A percentile compares a stretch with the other conserved stretches of the same genome.
These are phyloP conservation scores for Gandaritis pyraliata DNA, from an alignment of 2,888 invertebrate species.

Conservation along the genomic window DNA sequence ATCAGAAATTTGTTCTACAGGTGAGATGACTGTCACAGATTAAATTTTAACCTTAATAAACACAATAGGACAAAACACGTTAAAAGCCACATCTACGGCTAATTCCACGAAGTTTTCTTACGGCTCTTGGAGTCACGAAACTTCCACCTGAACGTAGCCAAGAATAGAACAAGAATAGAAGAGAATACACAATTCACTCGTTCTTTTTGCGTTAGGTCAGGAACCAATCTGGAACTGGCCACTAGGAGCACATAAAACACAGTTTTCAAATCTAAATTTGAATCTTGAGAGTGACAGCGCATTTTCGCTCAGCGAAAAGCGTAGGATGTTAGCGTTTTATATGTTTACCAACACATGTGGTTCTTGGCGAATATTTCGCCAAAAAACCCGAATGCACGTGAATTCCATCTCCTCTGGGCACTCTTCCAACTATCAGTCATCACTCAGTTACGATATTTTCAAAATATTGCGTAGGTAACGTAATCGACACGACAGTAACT, in stretches of 20 bases:
- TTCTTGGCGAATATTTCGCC: conserved; percentile 22
- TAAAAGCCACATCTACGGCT: conserved; percentile 97
- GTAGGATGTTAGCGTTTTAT: conserved; percentile 1
- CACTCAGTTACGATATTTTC: conserved; percentile 20
- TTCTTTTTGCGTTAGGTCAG: no score
- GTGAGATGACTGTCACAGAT: conserved; percentile 81
- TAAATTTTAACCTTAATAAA: no score
- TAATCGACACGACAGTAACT: conserved; percentile 9
- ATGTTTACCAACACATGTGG: conserved; percentile 26
- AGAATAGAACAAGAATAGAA: conserved; percentile 71
- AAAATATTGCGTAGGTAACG: conserved; percentile 20
- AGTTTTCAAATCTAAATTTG: background rate
- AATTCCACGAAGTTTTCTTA: no score
- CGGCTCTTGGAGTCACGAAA: conserved; percentile 96
- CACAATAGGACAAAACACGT: no score
- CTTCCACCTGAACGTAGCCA: conserved; percentile 96
- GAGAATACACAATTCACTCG: no score
- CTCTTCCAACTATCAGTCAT: conserved; percentile 21
- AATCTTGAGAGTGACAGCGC: background rate
- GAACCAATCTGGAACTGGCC: background rate
- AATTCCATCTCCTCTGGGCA: conserved; percentile 23
- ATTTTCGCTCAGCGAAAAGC: background rate
- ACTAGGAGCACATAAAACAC: background rate
- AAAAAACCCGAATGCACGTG: conserved; percentile 21
- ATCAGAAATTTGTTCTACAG: conserved; percentile 97